Percentiles rank a stretch among this genome's conserved stretches.
These are phyloP conservation scores for Apis dorsata DNA, from an alignment of 1,140 invertebrate species.

Conservation along the genomic window DNA sequence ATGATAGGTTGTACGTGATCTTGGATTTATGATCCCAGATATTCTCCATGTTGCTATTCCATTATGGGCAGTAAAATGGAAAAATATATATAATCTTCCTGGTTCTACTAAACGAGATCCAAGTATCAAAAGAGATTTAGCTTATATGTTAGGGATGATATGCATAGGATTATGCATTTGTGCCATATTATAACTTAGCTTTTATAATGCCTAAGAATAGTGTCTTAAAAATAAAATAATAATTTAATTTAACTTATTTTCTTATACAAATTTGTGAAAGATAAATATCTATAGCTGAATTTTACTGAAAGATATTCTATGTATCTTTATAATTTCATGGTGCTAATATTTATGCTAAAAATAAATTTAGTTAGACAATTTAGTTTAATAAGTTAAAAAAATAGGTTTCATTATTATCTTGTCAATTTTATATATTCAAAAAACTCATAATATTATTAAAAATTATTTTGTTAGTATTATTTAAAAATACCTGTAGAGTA, in stretches of 20 bases:
- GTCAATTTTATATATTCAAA: neutral
- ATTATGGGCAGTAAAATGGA: slow-evolving; percentile 76
- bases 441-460: neutral
- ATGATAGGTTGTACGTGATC: slow-evolving; percentile 83
- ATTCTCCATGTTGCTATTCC: slow-evolving; percentile 85
- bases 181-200: slow-evolving; percentile 60
- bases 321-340: neutral
- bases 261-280: slow-evolving; percentile 4
- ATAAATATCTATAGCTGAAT: slow-evolving; percentile 1
- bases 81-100: slow-evolving; percentile 71
- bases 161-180: slow-evolving; percentile 75
- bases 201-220: slow-evolving; percentile 40
- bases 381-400: neutral
- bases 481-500: slow-evolving; percentile 36
- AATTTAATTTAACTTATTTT: slow-evolving; percentile 31
- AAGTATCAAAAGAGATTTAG: slow-evolving; percentile 73
- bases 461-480: neutral
- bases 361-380: neutral
- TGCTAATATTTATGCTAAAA: neutral
- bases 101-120: slow-evolving; percentile 68
- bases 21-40: slow-evolving; percentile 89
- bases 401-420: neutral
- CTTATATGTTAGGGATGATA: slow-evolving; percentile 73
- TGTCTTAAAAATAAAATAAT: slow-evolving; percentile 35
- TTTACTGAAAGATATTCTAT: neutral